Evolutionary conservation across 2,113 vertebrate genomes (phyloP).

Genomic region (Toxostoma redivivum): DNA sequence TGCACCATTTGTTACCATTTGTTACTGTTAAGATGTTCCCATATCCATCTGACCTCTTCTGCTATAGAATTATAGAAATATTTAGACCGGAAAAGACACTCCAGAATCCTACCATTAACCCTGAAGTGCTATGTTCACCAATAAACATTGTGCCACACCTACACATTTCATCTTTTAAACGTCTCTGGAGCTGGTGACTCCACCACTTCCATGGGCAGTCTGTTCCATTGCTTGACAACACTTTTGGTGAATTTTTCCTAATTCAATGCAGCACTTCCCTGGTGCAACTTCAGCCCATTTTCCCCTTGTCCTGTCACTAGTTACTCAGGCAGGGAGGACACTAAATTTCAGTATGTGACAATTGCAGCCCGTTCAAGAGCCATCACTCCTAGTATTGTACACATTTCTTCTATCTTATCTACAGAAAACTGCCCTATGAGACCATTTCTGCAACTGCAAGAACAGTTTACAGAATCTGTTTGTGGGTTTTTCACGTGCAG

Average conservation of each 20-base stretch:
- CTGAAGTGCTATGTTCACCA: too few species aligned
- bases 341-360: background rate
- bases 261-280: background rate
- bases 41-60: background rate
- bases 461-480: background rate
- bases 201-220: too few species aligned
- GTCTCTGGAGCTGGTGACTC: background rate
- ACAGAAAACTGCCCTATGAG: background rate
- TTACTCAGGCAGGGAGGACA: background rate
- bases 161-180: fast-evolving
- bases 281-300: background rate
- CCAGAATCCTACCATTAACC: too few species aligned
- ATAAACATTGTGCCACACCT: background rate
- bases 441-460: background rate
- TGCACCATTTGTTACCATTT: background rate
- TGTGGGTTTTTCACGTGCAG: background rate
- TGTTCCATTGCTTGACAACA: background rate
- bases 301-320: background rate
- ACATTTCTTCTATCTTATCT: background rate
- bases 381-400: fast-evolving
- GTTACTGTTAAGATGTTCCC: background rate
- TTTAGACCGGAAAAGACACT: background rate
- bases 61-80: background rate
- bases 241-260: background rate
- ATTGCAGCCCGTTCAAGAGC: background rate